Base-by-base conservation (phyloP, 2,888 invertebrate genomes). In the Hypena proboscidalis region DNA sequence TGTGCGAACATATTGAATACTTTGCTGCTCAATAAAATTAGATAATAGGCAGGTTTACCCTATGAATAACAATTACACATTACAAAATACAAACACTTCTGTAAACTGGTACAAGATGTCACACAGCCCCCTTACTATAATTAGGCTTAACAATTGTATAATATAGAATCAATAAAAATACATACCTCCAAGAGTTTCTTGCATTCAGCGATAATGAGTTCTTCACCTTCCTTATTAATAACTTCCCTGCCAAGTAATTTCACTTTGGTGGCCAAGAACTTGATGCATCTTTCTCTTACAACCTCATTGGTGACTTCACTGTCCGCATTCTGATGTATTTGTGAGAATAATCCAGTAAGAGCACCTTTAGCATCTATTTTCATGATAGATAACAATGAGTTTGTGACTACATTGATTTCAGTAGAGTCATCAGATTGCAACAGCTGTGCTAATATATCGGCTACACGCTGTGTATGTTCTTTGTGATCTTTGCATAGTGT, bases 401-500 rank as follows among this genome's bases (percentile, higher is more conserved):
- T 95, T 49, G 96, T 95, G 17, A 98, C 97, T 55, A 97, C 93
- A 77, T 94, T 95, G 53, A 97, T 92, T 86, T 99, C 99, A 13
- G 94, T 92, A 14, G 94, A 83, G 84, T 98, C 98, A 56, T 97
- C 96, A 11, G 97, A 94, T 77, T 97, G 96, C 43, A 99, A 88
- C 26, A 99, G 90, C 77, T 99, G 99, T 3, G 97, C 95, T 46
- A 99, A 91, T 51, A 98, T 97, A 79, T 98, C 98, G 6, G 98
- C 96, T 67, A 99, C 96, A 82, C 96, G 95, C 20, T 94, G 93
- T 0, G 97, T 94, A 72, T 96, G 95, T 56, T 96, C 96, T 58
- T 95, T 95, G 45, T 94, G 94, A 60, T 96, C 97, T 81, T 96
- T 96, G 74, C 98, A 98, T 44, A 99, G 90, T 25, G 93, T 92